A percentile compares a stretch with the other conserved stretches of the same genome.
These are phyloP conservation scores for Melanotaenia nigrans DNA, from an alignment of 2,797 vertebrate genomes.

Conservation along the genomic window DNA sequence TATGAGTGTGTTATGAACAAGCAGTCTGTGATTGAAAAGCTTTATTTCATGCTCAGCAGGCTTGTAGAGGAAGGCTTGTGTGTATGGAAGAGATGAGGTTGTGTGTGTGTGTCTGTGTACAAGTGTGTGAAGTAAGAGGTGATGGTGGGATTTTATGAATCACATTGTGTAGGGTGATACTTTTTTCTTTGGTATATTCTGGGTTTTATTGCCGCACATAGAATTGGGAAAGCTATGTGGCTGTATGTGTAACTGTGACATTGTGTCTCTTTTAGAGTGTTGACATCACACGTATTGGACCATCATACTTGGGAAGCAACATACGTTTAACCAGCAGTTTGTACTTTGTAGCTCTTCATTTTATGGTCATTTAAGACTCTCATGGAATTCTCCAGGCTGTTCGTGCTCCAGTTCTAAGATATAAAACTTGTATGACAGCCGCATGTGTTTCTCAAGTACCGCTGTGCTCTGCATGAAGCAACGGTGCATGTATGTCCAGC, in stretches of 20 bases:
- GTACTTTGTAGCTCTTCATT: conserved; percentile 11
- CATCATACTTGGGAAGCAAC: conserved; percentile 5
- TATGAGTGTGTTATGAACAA: conserved; percentile 69
- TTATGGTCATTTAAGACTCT: conserved; percentile 7
- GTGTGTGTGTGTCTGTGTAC: conserved; percentile 29
- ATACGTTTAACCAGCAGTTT: conserved; percentile 16
- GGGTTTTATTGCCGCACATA: conserved; percentile 32
- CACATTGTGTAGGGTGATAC: conserved; percentile 35
- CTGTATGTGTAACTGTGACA: conserved; percentile 1
- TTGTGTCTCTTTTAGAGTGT: conserved; percentile 6
- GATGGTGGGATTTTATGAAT: conserved; percentile 59
- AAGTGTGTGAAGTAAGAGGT: conserved; percentile 24
- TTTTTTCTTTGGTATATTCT: conserved; percentile 32
- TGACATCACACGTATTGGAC: conserved; percentile 14
- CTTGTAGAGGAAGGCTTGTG: conserved; percentile 70
- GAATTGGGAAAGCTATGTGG: conserved; percentile 19
- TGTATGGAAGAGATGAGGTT: conserved; percentile 45
- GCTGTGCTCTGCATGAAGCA: conserved; percentile 1
- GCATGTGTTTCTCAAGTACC: conserved; percentile 24
- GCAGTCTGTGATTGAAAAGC: conserved; percentile 74
- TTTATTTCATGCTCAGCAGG: conserved; percentile 78
- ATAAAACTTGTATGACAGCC: conserved; percentile 1
- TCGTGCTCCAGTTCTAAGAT: conserved; percentile 18
- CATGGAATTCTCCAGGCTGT: not conserved
- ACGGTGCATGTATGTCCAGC: conserved; percentile 3